A percentile compares a stretch with the other conserved stretches of the same genome.
Evolutionary conservation across 2,888 invertebrate species (phyloP).

Genomic region (Prosapia bicincta): DNA sequence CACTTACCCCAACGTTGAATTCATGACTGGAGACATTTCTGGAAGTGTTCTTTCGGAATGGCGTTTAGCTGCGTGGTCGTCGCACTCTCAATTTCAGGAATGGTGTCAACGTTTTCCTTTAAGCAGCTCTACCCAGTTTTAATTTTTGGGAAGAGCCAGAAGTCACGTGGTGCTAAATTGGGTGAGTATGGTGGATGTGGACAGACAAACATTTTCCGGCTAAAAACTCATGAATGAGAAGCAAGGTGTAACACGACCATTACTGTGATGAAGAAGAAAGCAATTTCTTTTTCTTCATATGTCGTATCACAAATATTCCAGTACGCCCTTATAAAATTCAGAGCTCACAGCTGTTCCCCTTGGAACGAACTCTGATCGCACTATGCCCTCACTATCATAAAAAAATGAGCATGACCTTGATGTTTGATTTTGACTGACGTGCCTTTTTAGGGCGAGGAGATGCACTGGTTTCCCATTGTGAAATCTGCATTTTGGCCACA

Average conservation of each 20-base stretch:
- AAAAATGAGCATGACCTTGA: not conserved
- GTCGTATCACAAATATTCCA: no score
- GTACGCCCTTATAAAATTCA: no score
- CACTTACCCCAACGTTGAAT: not conserved
- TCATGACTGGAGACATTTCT: not conserved
- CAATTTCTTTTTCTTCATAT: not conserved
- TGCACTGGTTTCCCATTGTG: no score
- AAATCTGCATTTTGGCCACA: not conserved
- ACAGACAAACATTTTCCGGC: not conserved
- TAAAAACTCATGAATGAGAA: not conserved
- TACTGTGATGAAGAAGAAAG: not conserved
- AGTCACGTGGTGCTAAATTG: no score
- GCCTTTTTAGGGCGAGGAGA: no score
- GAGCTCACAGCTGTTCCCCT: no score
- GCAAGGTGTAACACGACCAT: not conserved
- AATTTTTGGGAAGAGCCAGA: no score
- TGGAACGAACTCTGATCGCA: no score
- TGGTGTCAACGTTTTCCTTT: no score
- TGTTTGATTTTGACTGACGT: not conserved
- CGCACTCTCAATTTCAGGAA: not conserved
- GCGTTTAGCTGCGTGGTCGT: not conserved
- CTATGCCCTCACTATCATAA: no score
- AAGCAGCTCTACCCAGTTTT: no score
- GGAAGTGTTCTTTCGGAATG: not conserved
- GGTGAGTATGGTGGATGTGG: no score